Conservation (phyloP, 1,140 invertebrate genomes). For the Drosophila pandora region DNA sequence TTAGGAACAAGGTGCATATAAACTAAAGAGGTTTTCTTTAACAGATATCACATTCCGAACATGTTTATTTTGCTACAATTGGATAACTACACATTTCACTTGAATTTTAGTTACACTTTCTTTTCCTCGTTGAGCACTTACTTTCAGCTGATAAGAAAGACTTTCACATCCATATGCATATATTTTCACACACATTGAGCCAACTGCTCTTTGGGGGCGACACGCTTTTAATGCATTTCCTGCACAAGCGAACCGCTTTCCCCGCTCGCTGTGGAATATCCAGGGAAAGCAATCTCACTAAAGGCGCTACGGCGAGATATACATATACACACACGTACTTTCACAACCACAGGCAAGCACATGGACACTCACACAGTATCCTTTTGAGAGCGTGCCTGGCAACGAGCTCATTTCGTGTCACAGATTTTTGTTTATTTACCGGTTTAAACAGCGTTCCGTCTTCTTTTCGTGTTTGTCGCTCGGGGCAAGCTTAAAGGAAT, state of each 20-base stretch:
- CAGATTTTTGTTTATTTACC: slow-evolving; percentile 69
- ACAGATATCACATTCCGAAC: too few relatives aligned
- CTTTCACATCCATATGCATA: slow-evolving; percentile 4
- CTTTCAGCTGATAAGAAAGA: slow-evolving; percentile 27
- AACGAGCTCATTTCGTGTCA: slow-evolving; percentile 66
- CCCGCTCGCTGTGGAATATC: slow-evolving; percentile 20
- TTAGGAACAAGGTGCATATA: neutral
- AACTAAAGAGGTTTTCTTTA: too few relatives aligned
- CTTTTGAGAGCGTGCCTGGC: slow-evolving; percentile 38
- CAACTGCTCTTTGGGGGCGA: slow-evolving; percentile 47
- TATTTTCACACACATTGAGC: slow-evolving; percentile 20
- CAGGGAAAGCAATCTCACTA: slow-evolving; percentile 45
- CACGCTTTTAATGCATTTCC: slow-evolving; percentile 68
- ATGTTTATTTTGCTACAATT: too few relatives aligned
- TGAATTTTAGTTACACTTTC: slow-evolving; percentile 15
- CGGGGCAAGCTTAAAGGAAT: slow-evolving; percentile 33
- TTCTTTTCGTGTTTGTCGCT: slow-evolving; percentile 28
- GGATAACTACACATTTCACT: neutral
- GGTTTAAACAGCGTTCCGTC: slow-evolving; percentile 37
- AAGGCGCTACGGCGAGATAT: slow-evolving; percentile 19
- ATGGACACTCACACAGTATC: slow-evolving; percentile 32
- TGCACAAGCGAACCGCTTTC: slow-evolving; percentile 27
- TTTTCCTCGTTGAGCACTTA: neutral
- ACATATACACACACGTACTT: slow-evolving; percentile 7
- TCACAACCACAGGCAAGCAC: slow-evolving; percentile 2